A percentile compares a stretch with the other conserved stretches of the same genome.
These are phyloP conservation scores for Betta splendens DNA, from an alignment of 2,797 vertebrate genomes.

Conservation along the genomic window DNA sequence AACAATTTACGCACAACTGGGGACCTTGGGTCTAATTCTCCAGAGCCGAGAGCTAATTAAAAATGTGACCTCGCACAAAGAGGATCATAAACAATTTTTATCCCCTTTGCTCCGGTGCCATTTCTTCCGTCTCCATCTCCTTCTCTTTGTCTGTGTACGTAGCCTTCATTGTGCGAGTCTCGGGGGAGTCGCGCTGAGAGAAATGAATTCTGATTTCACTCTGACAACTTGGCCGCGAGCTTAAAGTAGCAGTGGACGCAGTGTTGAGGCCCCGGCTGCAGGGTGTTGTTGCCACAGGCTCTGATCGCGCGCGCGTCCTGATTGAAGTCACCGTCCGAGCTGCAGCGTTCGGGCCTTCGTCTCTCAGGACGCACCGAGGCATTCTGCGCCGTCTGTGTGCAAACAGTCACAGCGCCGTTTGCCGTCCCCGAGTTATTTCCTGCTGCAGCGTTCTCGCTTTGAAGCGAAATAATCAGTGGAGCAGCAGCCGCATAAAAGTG, in stretches of 20 bases:
- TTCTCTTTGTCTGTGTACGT: constrained; percentile 8
- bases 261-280: constrained; percentile 9
- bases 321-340: neutral
- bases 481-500: constrained; percentile 33
- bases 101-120: constrained; percentile 32
- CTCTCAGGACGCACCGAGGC: neutral
- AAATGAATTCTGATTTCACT: constrained; percentile 44
- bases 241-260: constrained; percentile 22
- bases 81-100: constrained; percentile 56
- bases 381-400: neutral
- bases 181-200: constrained; percentile 20
- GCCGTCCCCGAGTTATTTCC: constrained; percentile 17
- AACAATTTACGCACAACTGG: constrained; percentile 63
- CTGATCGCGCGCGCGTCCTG: constrained; percentile 3
- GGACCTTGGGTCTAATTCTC: constrained; percentile 56
- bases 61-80: constrained; percentile 63
- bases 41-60: constrained; percentile 68
- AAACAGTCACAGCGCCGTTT: constrained; percentile 1
- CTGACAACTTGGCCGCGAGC: constrained; percentile 33
- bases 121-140: constrained; percentile 18
- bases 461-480: constrained; percentile 40
- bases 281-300: neutral
- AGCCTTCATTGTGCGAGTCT: constrained; percentile 14
- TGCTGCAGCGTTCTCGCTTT: constrained; percentile 26
- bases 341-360: constrained; percentile 2